Conservation (phyloP, 1,140 invertebrate species). For the Drosophila baimaii region DNA sequence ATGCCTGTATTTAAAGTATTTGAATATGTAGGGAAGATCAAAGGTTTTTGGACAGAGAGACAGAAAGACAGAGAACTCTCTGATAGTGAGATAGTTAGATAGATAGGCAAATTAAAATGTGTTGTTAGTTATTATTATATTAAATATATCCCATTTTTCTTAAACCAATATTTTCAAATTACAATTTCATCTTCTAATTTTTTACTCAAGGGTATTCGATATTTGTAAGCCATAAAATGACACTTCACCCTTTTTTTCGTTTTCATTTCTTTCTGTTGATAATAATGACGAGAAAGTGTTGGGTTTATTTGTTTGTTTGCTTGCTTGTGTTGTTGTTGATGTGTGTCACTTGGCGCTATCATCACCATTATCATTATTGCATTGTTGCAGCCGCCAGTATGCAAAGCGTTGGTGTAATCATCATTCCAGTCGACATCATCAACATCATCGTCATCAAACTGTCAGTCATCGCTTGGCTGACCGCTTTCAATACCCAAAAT, state of each 20-base stretch:
- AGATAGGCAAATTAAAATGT: too few species aligned
- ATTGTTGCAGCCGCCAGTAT: slow-evolving; percentile 28
- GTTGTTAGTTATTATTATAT: not conserved
- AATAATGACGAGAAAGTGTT: slow-evolving; percentile 29
- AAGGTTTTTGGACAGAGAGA: too few species aligned
- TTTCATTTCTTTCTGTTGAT: not conserved
- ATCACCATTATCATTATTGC: slow-evolving; percentile 30
- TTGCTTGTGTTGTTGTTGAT: slow-evolving; percentile 20
- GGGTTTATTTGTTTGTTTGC: slow-evolving; percentile 47
- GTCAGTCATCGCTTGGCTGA: slow-evolving; percentile 23
- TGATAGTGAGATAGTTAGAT: too few species aligned
- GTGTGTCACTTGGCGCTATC: slow-evolving; percentile 51
- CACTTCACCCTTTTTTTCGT: not conserved
- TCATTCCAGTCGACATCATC: slow-evolving; percentile 28
- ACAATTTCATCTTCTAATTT: too few species aligned
- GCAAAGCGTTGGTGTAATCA: slow-evolving; percentile 63
- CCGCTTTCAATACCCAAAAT: slow-evolving; percentile 33
- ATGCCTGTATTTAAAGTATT: too few species aligned
- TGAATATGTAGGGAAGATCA: too few species aligned
- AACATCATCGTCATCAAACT: slow-evolving; percentile 6
- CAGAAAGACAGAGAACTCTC: too few species aligned
- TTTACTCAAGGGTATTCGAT: not conserved
- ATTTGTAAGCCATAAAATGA: not conserved
- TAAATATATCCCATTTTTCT: not conserved
- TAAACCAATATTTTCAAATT: too few species aligned